A percentile compares a stretch with the other conserved stretches of the same genome.
phyloP scores from a whole-genome alignment of 1,140 invertebrate genomes.

The Drosophila triauraria region DNA sequence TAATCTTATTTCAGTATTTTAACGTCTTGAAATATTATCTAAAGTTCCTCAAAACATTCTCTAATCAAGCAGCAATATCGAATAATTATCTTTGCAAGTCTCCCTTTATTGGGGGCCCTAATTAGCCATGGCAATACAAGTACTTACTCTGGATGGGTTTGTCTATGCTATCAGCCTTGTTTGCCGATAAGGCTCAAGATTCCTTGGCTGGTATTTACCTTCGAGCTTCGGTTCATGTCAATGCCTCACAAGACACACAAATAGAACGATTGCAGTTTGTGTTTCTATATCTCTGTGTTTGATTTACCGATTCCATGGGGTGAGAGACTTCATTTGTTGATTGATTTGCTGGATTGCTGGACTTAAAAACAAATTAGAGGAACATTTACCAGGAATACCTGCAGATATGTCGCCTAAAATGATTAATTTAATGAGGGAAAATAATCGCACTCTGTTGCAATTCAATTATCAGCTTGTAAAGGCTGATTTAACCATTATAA shows the following conservation, averaged over 20 bases:
- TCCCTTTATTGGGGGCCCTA: conserved; percentile 23
- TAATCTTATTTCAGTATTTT: too few species aligned
- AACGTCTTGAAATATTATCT: too few species aligned
- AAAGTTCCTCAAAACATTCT: neutral
- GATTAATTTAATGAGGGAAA: conserved; percentile 29
- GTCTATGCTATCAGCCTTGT: conserved; percentile 37
- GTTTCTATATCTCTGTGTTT: conserved; percentile 41
- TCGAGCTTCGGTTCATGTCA: conserved; percentile 32
- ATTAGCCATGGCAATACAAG: conserved; percentile 38
- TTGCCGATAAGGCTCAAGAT: conserved; percentile 27
- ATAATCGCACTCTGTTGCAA: neutral
- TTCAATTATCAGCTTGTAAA: conserved; percentile 26
- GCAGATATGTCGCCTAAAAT: neutral
- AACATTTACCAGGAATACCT: conserved; percentile 9
- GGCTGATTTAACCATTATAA: conserved; percentile 14
- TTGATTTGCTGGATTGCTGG: conserved; percentile 47
- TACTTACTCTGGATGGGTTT: conserved; percentile 28
- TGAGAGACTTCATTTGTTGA: conserved; percentile 43
- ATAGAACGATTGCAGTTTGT: conserved; percentile 5
- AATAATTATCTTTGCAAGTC: conserved; percentile 17
- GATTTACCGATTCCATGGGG: conserved; percentile 40
- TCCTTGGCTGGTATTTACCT: conserved; percentile 12
- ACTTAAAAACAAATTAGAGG: conserved; percentile 60
- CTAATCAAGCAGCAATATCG: conserved; percentile 5
- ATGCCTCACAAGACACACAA: conserved; percentile 29